phyloP scores from a whole-genome alignment of 2,113 vertebrate species.

The Nansenia antarctica region DNA sequence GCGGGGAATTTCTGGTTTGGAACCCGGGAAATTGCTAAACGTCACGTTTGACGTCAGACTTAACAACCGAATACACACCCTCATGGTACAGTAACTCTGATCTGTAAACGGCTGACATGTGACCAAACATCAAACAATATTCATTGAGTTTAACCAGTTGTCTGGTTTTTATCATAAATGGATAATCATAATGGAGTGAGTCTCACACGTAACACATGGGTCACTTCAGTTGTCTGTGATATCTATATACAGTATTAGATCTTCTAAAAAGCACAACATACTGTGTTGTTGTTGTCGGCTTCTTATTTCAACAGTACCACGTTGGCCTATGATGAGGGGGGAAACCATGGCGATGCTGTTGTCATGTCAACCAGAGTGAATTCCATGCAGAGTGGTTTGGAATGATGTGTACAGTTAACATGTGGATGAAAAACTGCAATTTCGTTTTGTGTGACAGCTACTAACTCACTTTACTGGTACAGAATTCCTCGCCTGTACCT shows the following conservation, averaged over 20 bases:
- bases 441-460: conserved; percentile 9
- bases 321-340: no score
- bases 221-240: neutral
- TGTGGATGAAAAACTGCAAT: neutral
- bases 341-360: no score
- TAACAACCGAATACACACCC: no score
- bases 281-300: neutral
- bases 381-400: neutral
- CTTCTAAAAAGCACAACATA: neutral
- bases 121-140: neutral
- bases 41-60: no score
- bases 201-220: no score
- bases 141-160: no score
- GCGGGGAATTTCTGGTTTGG: no score
- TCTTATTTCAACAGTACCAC: no score
- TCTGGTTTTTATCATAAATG: neutral
- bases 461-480: conserved; percentile 5
- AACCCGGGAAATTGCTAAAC: no score
- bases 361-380: neutral
- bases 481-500: neutral
- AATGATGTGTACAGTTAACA: neutral
- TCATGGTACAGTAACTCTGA: neutral
- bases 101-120: neutral
- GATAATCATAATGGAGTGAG: neutral
- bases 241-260: no score